These are phyloP conservation scores for Bostrychus sinensis DNA, from an alignment of 2,113 vertebrate genomes.

Conservation along the genomic window DNA sequence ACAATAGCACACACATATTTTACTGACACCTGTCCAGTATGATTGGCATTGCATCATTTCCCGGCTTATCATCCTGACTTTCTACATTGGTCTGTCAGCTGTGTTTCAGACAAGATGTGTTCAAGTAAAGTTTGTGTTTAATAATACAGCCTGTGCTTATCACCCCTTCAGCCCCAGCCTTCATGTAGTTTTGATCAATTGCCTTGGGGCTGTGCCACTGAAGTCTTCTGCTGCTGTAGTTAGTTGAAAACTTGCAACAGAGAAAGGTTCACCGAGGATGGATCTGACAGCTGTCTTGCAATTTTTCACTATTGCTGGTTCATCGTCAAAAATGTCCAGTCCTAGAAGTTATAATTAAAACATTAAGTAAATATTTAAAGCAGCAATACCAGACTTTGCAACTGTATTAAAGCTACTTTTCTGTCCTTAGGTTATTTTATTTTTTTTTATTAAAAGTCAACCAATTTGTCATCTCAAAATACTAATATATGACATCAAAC, in stretches of 20 bases:
- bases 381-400: too few relatives aligned
- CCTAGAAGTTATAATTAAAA: conserved; percentile 16
- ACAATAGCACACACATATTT: neutral
- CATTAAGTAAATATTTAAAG: neutral
- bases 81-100: conserved; percentile 52
- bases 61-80: conserved; percentile 46
- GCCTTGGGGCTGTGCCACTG: conserved; percentile 53
- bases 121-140: conserved; percentile 50
- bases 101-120: conserved; percentile 54
- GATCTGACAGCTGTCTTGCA: conserved; percentile 47
- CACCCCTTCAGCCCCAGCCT: conserved; percentile 28
- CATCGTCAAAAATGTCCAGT: conserved; percentile 1
- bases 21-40: conserved; percentile 53
- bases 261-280: conserved; percentile 44
- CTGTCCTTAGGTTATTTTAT: too few relatives aligned
- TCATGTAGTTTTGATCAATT: conserved; percentile 75
- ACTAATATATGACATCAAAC: too few relatives aligned
- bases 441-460: too few relatives aligned
- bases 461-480: too few relatives aligned
- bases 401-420: too few relatives aligned
- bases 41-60: conserved; percentile 63
- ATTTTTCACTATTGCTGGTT: conserved; percentile 18
- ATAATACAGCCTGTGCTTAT: conserved; percentile 65
- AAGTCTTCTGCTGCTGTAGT: conserved; percentile 46
- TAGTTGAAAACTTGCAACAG: conserved; percentile 39